These are phyloP conservation scores for Enteromius radiatus DNA, from an alignment of 2,797 vertebrate genomes.

Conservation along the genomic window DNA sequence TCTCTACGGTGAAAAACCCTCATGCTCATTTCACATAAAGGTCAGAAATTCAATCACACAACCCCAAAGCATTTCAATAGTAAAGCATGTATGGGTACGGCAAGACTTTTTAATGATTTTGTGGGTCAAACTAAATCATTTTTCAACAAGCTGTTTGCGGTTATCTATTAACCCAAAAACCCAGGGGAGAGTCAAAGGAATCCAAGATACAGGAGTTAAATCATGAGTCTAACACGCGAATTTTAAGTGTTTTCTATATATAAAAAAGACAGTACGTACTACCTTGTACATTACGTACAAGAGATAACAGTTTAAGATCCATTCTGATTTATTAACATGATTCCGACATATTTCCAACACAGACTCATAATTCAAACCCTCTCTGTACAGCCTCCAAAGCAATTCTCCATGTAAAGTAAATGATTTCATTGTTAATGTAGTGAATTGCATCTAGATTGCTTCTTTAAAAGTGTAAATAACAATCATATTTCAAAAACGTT, in stretches of 20 bases:
- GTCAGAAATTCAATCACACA: conserved; percentile 86
- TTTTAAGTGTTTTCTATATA: conserved; percentile 30
- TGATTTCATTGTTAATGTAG: conserved; percentile 38
- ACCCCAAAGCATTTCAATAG: conserved; percentile 77
- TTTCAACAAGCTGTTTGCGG: conserved; percentile 57
- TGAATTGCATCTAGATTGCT: not conserved
- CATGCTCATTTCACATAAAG: conserved; percentile 82
- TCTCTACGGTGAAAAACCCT: conserved; percentile 78
- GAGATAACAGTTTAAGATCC: conserved; percentile 35
- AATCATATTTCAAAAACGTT: conserved; percentile 10
- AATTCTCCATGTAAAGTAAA: conserved; percentile 35
- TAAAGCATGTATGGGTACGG: conserved; percentile 81
- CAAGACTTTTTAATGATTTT: conserved; percentile 72
- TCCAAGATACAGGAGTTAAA: conserved; percentile 59
- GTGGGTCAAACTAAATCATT: conserved; percentile 51
- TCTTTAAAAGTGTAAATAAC: conserved; percentile 33
- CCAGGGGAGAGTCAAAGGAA: conserved; percentile 49
- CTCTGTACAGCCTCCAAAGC: conserved; percentile 24
- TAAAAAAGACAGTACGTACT: conserved; percentile 4
- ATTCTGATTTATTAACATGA: conserved; percentile 40
- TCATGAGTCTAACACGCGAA: conserved; percentile 20
- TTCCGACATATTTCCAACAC: conserved; percentile 1
- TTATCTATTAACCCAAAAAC: conserved; percentile 78
- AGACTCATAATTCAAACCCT: conserved; percentile 37
- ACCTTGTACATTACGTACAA: not conserved